Base-by-base conservation (phyloP, 1,140 invertebrate species). In the Drosophila gunungcola region DNA sequence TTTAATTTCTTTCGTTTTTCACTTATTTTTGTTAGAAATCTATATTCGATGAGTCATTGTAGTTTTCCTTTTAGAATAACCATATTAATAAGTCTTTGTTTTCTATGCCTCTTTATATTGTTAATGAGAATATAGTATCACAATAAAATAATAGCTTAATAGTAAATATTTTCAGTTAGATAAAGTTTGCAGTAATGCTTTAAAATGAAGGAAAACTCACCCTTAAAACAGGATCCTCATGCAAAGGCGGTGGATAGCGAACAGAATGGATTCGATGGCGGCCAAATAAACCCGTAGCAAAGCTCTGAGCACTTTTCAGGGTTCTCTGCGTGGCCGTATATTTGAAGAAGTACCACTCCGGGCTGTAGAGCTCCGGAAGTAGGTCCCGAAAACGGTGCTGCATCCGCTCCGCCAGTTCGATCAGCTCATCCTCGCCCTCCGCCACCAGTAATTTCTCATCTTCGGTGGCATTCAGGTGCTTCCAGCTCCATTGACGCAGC, bases 291-390 rank as follows among this genome's bases (percentile, higher is more conserved):
- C 96, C 96, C 46, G 94, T 92, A 1, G 95, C 94, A 93, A 97
- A 97, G 79, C 95, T 94, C 78, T 94, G 94, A 3, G 96, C 96
- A 93, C 96, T 97, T 81, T 94, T 94, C 65, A 95, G 93, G 1
- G 96, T 95, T 61, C 96, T 94, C 85, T 97, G 95, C 16, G 95
- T 96, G 4, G 94, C 94, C 38, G 96, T 97, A 75, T 94, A 96
- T 80, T 94, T 95, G 85, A 97, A 96, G 95, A 93, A 94, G 75
- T 94, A 96, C 32, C 94, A 92, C 21, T 91, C 83, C 64, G 95
- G 94, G 70, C 93, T 84, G 78, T 95, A 96, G 13, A 92, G 64
- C 68, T 94, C 93, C 34, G 93, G 90, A 67, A 96, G 93, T 11
- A 96, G 39, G 7, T 82, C 60, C 5, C 95, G 94, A 92, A 96